Evolutionary conservation across 2,797 vertebrate species (phyloP).

Genomic region (Capromys pilorides): DNA sequence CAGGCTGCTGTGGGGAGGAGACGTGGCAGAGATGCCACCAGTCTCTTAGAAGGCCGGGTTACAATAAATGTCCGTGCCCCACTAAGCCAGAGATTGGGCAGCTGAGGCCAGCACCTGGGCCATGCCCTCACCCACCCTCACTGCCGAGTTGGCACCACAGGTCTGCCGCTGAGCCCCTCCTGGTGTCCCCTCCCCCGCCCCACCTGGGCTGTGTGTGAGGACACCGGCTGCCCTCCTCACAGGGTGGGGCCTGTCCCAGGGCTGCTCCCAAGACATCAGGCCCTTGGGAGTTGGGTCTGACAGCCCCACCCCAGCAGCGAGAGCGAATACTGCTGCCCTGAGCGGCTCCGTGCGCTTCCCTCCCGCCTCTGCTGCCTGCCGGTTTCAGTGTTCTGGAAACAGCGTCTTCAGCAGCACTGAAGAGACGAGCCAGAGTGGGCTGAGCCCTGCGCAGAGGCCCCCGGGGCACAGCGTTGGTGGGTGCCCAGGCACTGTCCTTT

Average conservation of each 20-base stretch:
- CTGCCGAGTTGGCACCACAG: accelerated
- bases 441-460: too few relatives aligned
- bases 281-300: accelerated
- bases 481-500: accelerated
- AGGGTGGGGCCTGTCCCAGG: accelerated
- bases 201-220: accelerated
- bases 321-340: accelerated
- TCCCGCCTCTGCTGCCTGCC: neutral
- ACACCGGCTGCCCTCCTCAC: accelerated
- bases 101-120: accelerated
- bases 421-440: accelerated
- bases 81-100: accelerated
- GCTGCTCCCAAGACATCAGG: accelerated
- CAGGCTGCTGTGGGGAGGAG: accelerated
- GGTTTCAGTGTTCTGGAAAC: accelerated
- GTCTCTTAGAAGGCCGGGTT: neutral
- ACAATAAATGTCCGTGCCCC: neutral
- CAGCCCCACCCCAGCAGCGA: accelerated
- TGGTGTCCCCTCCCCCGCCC: accelerated
- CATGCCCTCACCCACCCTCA: accelerated
- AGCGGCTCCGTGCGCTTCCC: neutral
- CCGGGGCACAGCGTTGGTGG: accelerated
- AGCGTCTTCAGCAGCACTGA: accelerated
- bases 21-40: accelerated
- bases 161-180: accelerated